Conservation (phyloP, 2,797 vertebrate species). For the Malurus leucopterus region DNA sequence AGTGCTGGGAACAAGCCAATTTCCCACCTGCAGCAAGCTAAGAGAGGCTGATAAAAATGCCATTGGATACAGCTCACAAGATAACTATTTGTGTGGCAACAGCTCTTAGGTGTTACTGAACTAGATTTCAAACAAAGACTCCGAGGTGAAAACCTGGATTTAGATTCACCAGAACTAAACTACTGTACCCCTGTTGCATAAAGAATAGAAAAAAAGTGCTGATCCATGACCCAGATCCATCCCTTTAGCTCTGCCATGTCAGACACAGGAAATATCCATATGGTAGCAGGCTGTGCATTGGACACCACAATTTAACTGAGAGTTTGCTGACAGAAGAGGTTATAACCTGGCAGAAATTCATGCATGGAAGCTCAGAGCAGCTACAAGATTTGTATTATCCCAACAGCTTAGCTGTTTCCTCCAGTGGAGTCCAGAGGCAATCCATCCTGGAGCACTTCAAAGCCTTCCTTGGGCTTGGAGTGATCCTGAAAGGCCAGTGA, state of each 20-base stretch:
- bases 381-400: neutral
- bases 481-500: neutral
- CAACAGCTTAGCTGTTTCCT: neutral
- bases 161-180: neutral
- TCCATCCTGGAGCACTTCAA: neutral
- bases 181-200: neutral
- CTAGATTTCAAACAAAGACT: neutral
- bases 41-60: neutral
- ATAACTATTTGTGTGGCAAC: neutral
- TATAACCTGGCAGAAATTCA: neutral
- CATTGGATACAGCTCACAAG: neutral
- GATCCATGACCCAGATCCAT: neutral
- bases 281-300: rapidly evolving
- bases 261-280: neutral
- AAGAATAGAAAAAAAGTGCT: neutral
- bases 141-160: neutral
- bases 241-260: neutral
- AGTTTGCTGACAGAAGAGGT: neutral
- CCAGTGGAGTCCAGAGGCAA: neutral
- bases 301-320: neutral
- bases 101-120: neutral
- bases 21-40: neutral
- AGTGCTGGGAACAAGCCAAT: neutral
- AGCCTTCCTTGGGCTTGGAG: neutral
- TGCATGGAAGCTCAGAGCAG: neutral